Conservation (phyloP, 1,140 invertebrate species). For the Panulirus ornatus region DNA sequence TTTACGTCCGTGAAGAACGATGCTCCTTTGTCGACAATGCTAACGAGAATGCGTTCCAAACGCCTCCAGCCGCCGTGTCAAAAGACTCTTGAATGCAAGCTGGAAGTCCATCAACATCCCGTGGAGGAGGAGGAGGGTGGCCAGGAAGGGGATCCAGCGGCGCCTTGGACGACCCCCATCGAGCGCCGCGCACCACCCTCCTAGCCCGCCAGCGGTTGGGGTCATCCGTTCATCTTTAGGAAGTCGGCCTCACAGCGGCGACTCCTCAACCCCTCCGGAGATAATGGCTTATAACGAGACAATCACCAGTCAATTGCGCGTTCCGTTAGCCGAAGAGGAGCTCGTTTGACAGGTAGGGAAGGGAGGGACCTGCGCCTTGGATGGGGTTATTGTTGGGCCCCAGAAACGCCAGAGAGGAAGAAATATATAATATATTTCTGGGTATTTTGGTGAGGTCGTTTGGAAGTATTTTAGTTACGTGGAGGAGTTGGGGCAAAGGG, state of each 20-base stretch:
- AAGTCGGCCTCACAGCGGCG: neutral
- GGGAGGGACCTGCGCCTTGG: neutral
- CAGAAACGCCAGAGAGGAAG: neutral
- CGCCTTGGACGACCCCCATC: too few species aligned
- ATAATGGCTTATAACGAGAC: constrained; percentile 4
- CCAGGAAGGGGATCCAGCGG: too few species aligned
- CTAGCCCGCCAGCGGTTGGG: too few species aligned
- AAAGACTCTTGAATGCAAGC: too few species aligned
- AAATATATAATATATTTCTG: neutral
- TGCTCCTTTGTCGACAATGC: too few species aligned
- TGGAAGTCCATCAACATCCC: too few species aligned
- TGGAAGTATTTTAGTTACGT: too few species aligned
- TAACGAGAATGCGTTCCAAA: too few species aligned
- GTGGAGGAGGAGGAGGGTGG: too few species aligned
- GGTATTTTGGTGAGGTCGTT: neutral
- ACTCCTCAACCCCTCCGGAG: neutral
- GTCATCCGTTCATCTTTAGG: neutral
- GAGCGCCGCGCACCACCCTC: neutral
- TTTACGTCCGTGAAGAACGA: too few species aligned
- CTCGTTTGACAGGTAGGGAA: neutral
- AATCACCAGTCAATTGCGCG: constrained; percentile 6
- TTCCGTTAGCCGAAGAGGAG: neutral
- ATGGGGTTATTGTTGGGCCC: neutral
- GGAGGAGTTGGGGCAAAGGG: neutral
- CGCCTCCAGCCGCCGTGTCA: too few species aligned